Evolutionary conservation across 2,797 vertebrate genomes (phyloP), one percentile per base, ranked within the genome.

Genomic region (Philypnodon macrostomus): DNA sequence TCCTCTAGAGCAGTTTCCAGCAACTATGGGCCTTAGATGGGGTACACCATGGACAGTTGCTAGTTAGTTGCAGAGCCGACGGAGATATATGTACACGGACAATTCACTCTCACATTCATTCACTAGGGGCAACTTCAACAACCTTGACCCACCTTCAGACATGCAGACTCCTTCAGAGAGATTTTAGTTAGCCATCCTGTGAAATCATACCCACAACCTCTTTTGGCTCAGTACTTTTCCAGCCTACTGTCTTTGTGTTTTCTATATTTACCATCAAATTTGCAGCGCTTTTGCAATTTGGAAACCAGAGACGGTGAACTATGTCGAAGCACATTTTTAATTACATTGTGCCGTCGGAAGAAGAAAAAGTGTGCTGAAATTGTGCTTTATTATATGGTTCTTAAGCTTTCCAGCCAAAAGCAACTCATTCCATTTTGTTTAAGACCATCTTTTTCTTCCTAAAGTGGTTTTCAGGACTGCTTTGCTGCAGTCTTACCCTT

Each of bases 371-470:
- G 55, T 11, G 55, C 70, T 75, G 48, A 82, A 85, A 83, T 82
- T 67, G 65, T 16, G 58, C 71, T 81, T 83, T 84, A 86, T 87
- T 87, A 84, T 83, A 86, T 65, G 67, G 67, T 86, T 80, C 56
- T 66, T 44, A 33, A 67, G 63, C 47, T 53, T 75, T 65, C 36
- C 10, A 65, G 76, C 80, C 80, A 85, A 81, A 64, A 79, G 67
- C 59, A 86, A 65, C 76, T 77, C 56, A 51, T 78, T 80, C 67
- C 33, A 47, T 75, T 82, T 83, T 73, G 71, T 84, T 80, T 56
- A 75, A 70, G 69, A 70, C 58, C 67, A 64, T 79, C 73, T 75
- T 69, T 73, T 72, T 58, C 48, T 78, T 81, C 73, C 75, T 77
- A 53, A 72, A 79, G 79, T 75, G 77, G 75, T 80, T 85, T 83